Percentiles rank a stretch among this genome's conserved stretches.
Evolutionary conservation across 2,113 vertebrate species (phyloP).

Genomic region (Oreochromis niloticus): DNA sequence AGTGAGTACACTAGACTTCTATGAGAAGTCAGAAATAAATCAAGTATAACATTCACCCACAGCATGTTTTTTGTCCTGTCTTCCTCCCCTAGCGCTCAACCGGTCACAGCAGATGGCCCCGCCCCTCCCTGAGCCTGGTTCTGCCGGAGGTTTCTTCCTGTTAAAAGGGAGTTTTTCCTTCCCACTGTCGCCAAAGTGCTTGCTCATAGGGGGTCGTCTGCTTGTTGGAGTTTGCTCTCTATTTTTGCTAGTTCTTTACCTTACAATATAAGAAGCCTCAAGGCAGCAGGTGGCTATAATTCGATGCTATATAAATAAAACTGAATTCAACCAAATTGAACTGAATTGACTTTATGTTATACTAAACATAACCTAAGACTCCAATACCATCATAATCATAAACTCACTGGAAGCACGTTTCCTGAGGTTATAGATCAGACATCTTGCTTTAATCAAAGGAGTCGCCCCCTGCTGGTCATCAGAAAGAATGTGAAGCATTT

Average conservation of each 20-base stretch:
- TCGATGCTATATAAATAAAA: background rate
- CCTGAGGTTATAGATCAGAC: background rate
- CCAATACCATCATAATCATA: background rate
- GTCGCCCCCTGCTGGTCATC: background rate
- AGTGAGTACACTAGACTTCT: background rate
- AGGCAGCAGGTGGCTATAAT: background rate
- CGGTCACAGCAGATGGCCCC: background rate
- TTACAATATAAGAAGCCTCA: background rate
- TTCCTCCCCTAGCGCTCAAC: background rate
- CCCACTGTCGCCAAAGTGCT: background rate
- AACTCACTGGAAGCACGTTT: background rate
- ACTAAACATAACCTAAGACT: background rate
- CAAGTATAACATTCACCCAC: background rate
- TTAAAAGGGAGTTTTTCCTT: background rate
- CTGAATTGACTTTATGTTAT: rapidly evolving
- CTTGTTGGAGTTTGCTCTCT: background rate
- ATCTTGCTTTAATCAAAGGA: background rate
- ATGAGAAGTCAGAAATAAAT: background rate
- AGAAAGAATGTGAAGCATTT: background rate
- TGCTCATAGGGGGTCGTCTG: rapidly evolving
- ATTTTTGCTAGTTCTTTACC: background rate
- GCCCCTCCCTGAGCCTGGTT: background rate
- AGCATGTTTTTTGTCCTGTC: rapidly evolving
- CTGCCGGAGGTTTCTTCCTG: rapidly evolving
- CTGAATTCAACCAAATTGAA: background rate